Evolutionary conservation across 1,140 invertebrate genomes (phyloP).

Genomic region (Branchinecta lindahli): DNA sequence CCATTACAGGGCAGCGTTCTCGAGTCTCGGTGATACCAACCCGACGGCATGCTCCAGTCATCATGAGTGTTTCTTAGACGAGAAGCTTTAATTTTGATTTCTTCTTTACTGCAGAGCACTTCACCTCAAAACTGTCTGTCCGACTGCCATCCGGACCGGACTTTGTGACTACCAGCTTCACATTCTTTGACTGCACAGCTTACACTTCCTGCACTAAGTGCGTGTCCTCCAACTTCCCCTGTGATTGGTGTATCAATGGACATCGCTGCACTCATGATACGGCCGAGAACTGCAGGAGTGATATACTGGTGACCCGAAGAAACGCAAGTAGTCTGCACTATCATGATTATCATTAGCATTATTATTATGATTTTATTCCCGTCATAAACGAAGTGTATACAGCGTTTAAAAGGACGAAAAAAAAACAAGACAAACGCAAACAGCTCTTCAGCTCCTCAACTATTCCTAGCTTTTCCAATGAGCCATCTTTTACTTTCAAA

Average conservation of each 20-base stretch:
- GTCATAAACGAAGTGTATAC: too few relatives aligned
- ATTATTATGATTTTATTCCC: too few relatives aligned
- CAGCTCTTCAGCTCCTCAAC: too few relatives aligned
- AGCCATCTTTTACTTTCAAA: too few relatives aligned
- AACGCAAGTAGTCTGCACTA: slow-evolving; percentile 56
- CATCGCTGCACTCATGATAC: slow-evolving; percentile 91
- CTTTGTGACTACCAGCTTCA: slow-evolving; percentile 90
- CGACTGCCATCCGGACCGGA: slow-evolving; percentile 75
- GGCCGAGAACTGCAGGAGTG: slow-evolving; percentile 83
- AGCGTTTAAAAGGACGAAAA: too few relatives aligned
- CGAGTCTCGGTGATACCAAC: too few relatives aligned
- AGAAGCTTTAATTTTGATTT: background rate
- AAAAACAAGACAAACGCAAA: too few relatives aligned
- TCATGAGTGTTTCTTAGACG: too few relatives aligned
- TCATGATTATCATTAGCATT: too few relatives aligned
- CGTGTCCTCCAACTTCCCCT: slow-evolving; percentile 81
- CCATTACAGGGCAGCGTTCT: too few relatives aligned
- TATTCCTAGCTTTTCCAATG: too few relatives aligned
- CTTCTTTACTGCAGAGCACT: slow-evolving; percentile 52
- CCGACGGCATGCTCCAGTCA: too few relatives aligned
- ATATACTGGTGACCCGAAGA: slow-evolving; percentile 82
- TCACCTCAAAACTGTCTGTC: slow-evolving; percentile 86
- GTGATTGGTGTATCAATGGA: slow-evolving; percentile 92
- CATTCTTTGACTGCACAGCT: slow-evolving; percentile 92
- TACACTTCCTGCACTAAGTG: slow-evolving; percentile 87